phyloP scores from a whole-genome alignment of 2,113 vertebrate genomes.

The Trochalopteron elliotii region DNA sequence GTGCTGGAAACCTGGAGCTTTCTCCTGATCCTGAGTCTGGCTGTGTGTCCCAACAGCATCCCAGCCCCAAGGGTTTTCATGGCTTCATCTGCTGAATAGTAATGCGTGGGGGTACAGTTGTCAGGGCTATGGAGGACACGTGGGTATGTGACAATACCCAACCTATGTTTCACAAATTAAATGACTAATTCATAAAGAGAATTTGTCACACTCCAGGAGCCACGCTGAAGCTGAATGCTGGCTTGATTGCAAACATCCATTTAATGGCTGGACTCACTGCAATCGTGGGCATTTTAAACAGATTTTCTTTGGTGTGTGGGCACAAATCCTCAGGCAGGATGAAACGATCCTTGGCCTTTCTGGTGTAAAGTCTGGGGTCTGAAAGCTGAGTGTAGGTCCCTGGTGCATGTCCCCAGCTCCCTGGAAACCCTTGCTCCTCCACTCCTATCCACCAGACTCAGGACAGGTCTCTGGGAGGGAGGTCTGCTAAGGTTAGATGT shows the following conservation, averaged over 20 bases:
- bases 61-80: background rate
- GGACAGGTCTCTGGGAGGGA: background rate
- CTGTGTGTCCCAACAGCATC: background rate
- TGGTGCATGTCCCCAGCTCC: background rate
- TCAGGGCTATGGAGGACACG: background rate
- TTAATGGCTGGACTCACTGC: constrained; percentile 6
- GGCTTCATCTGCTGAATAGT: background rate
- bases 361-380: background rate
- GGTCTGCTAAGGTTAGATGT: background rate
- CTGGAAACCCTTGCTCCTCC: accelerated
- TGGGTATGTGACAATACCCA: constrained; percentile 33
- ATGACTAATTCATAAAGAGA: constrained; percentile 60
- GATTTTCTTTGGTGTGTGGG: background rate
- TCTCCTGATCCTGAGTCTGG: background rate
- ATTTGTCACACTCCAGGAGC: constrained; percentile 23
- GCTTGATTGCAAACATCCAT: constrained; percentile 56
- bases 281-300: background rate
- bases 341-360: background rate
- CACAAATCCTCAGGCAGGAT: background rate
- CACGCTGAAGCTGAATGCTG: constrained; percentile 13
- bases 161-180: constrained; percentile 45
- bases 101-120: background rate
- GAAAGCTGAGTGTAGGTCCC: background rate
- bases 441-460: background rate
- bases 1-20: background rate